Evolutionary conservation across 2,113 vertebrate species (phyloP).

Genomic region (Bubo scandiacus): DNA sequence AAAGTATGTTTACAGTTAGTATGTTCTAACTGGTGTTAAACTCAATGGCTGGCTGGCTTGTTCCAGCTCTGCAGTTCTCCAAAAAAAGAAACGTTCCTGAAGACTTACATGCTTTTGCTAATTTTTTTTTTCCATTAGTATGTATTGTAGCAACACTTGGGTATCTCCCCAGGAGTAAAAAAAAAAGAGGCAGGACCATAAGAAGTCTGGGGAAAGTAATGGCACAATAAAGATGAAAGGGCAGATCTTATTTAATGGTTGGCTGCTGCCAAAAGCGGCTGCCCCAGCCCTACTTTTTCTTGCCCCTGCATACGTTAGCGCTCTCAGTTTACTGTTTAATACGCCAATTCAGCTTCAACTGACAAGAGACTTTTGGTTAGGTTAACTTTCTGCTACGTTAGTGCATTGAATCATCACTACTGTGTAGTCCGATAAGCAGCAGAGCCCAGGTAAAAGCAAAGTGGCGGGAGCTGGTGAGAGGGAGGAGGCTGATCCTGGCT

Average conservation of each 20-base stretch:
- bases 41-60: background rate
- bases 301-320: background rate
- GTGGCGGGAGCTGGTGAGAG: accelerated
- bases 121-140: background rate
- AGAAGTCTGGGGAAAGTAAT: background rate
- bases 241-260: background rate
- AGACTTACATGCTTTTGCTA: background rate
- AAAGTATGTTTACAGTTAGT: background rate
- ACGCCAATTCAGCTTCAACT: background rate
- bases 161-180: accelerated
- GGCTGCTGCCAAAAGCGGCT: background rate
- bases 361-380: background rate
- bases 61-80: background rate
- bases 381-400: background rate
- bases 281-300: background rate
- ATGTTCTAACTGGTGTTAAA: background rate
- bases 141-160: background rate
- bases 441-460: background rate
- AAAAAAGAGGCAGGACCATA: background rate
- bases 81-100: background rate
- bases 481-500: background rate
- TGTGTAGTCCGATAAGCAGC: background rate
- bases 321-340: background rate
- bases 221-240: background rate
- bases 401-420: background rate